Evolutionary conservation across 2,888 invertebrate species (phyloP).

Genomic region (Leptinotarsa haldemani): DNA sequence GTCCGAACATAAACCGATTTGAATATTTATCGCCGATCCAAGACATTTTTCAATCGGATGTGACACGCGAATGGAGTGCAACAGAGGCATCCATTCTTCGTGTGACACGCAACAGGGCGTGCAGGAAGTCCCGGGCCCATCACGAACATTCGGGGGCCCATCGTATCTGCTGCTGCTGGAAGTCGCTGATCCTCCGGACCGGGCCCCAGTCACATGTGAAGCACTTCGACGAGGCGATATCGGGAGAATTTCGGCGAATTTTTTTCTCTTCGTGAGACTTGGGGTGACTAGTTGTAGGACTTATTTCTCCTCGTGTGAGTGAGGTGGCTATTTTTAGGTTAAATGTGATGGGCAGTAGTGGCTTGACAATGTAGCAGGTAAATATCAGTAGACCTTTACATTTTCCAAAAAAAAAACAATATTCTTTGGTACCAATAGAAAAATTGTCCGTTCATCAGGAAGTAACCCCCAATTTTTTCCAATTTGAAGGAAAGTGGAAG

Average conservation of each 20-base stretch:
- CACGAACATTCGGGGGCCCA: constrained; percentile 62
- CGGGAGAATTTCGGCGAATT: not conserved
- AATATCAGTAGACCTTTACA: too few species aligned
- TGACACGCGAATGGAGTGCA: constrained; percentile 51
- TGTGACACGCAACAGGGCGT: constrained; percentile 63
- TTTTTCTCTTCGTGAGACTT: not conserved
- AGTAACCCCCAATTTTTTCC: too few species aligned
- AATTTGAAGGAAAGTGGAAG: too few species aligned
- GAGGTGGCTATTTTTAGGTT: not conserved
- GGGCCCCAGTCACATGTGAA: constrained; percentile 22
- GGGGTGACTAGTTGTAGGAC: not conserved
- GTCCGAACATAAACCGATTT: not conserved
- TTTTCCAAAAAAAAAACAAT: too few species aligned
- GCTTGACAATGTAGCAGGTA: too few species aligned
- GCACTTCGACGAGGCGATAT: not conserved
- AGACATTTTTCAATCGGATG: constrained; percentile 48
- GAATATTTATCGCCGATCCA: not conserved
- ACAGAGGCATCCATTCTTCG: constrained; percentile 57
- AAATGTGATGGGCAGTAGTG: too few species aligned
- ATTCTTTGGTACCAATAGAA: too few species aligned
- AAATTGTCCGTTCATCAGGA: too few species aligned
- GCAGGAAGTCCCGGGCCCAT: constrained; percentile 59
- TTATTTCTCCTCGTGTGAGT: not conserved
- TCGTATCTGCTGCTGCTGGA: constrained; percentile 50
- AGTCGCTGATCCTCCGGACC: constrained; percentile 35